These are phyloP conservation scores for Smutsia temminckii DNA, from an alignment of 2,797 vertebrate species.

Conservation along the genomic window DNA sequence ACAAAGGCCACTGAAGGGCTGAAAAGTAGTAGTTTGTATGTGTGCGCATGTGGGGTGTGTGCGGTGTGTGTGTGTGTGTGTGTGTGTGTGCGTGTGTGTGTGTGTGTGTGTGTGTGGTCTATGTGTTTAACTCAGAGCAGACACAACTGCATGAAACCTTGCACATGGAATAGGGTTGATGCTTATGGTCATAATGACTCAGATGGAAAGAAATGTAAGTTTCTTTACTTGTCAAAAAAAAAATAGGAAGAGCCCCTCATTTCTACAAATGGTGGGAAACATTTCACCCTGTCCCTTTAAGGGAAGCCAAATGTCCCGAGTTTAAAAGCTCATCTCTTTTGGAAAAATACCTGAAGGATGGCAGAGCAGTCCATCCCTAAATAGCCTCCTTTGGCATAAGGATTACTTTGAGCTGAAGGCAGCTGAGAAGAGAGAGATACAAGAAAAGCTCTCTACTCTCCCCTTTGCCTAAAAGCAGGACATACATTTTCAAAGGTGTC, in stretches of 20 bases:
- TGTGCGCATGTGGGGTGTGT: background rate
- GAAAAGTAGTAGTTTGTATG: background rate
- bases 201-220: background rate
- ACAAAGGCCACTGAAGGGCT: background rate
- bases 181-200: slow-evolving; percentile 1
- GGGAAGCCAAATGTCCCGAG: background rate
- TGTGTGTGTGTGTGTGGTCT: background rate
- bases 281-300: background rate
- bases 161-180: background rate
- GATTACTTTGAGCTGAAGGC: background rate
- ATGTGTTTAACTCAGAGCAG: background rate
- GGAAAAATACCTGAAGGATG: background rate
- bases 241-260: background rate
- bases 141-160: background rate
- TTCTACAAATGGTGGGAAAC: background rate
- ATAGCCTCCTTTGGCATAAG: background rate
- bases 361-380: background rate
- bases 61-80: background rate
- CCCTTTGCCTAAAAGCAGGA: background rate
- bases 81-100: background rate
- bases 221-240: slow-evolving; percentile 15
- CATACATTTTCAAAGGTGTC: background rate
- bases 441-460: background rate
- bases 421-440: background rate
- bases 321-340: slow-evolving; percentile 29